phyloP scores from a whole-genome alignment of 2,113 vertebrate genomes.

The Sturnus vulgaris region DNA sequence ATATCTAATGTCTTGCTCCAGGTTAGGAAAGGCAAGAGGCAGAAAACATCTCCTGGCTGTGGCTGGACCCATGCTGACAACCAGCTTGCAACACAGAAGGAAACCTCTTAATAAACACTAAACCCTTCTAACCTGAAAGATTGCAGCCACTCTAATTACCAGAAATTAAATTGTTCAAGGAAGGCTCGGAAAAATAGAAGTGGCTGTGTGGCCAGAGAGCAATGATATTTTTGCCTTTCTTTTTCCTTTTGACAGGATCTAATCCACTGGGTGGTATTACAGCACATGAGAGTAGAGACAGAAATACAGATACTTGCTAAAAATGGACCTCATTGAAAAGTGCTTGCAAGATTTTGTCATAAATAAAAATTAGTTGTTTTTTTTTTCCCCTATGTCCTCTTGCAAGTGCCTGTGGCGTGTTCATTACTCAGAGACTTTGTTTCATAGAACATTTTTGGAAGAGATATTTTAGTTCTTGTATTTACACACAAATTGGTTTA shows the following conservation, averaged over 20 bases:
- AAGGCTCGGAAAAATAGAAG: not conserved
- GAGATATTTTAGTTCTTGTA: not conserved
- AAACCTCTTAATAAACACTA: conserved; percentile 60
- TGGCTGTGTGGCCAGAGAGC: not conserved
- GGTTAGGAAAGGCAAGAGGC: not conserved
- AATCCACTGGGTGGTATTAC: not conserved
- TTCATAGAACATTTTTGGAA: not conserved
- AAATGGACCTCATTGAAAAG: not conserved
- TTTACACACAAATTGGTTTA: not conserved
- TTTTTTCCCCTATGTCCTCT: not conserved
- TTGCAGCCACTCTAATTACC: conserved; percentile 41
- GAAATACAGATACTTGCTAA: not conserved
- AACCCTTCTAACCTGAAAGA: conserved; percentile 60
- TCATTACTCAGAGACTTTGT: not conserved
- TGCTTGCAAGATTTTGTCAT: not conserved
- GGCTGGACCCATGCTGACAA: conserved; percentile 38
- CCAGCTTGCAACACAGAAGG: conserved; percentile 57
- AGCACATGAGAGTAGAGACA: not conserved
- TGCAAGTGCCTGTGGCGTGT: not conserved
- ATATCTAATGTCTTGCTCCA: not conserved
- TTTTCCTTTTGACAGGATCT: not conserved
- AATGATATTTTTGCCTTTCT: not conserved
- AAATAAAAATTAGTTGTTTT: not conserved
- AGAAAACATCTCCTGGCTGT: not conserved
- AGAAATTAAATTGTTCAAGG: conserved; percentile 40